These are phyloP conservation scores for Lordiphosa fenestrarum DNA, from an alignment of 2,888 invertebrate genomes.

Conservation along the genomic window DNA sequence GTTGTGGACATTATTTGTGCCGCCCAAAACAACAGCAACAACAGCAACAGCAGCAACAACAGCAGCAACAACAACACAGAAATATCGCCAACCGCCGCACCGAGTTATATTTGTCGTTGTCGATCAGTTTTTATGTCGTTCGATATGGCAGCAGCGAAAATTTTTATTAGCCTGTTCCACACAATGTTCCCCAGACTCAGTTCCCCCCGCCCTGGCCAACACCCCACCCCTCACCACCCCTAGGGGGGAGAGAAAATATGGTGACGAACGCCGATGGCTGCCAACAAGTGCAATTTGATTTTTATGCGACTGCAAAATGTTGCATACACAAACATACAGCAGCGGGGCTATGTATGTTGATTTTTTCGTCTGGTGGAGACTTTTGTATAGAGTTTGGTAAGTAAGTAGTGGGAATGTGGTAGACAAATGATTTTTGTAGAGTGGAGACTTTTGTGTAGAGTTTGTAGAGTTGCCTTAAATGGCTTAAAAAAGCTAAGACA, in stretches of 20 bases:
- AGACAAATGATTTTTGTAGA: no score
- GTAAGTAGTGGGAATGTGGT: no score
- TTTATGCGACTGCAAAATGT: constrained; percentile 31
- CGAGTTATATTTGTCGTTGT: constrained; percentile 74
- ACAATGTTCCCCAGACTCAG: constrained; percentile 37
- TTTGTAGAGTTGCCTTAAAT: constrained; percentile 17
- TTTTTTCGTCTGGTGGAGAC: no score
- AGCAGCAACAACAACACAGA: constrained; percentile 2
- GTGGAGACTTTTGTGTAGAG: constrained; percentile 27
- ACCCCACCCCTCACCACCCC: not conserved
- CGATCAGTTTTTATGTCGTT: constrained; percentile 75
- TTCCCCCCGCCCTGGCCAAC: not conserved
- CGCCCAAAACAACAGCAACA: constrained; percentile 4
- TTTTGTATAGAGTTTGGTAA: no score
- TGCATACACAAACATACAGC: constrained; percentile 17
- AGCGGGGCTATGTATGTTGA: not conserved
- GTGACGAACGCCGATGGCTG: constrained; percentile 50
- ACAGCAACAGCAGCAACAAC: constrained; percentile 1
- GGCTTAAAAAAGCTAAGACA: not conserved
- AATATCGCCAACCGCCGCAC: constrained; percentile 27
- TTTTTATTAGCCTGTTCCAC: constrained; percentile 69
- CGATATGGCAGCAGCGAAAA: constrained; percentile 67
- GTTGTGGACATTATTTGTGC: constrained; percentile 61
- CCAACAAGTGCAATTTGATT: constrained; percentile 68
- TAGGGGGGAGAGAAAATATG: constrained; percentile 1